Evolutionary conservation across 2,113 vertebrate genomes (phyloP), one percentile per base, ranked within the genome.

Genomic region (Numenius arquata): DNA sequence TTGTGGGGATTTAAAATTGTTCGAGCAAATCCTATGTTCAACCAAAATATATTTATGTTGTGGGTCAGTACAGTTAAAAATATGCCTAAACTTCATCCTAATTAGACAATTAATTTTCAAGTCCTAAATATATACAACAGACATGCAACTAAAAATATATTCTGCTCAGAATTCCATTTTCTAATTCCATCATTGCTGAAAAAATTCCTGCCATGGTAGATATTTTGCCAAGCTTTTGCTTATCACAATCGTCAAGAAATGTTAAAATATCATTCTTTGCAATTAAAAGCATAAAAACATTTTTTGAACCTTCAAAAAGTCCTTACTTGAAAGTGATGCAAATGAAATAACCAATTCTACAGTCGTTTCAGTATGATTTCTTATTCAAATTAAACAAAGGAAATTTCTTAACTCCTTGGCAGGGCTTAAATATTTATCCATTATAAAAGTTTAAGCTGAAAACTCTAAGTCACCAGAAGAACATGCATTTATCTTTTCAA

Each of bases 331-430:
- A 56, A 63, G 86, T 18, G 15, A 58, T 81, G 10, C 4, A 74
- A 88, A 73, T 40, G 0, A 77, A 91, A 58, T 23, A 52, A 50
- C 8, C 12, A 20, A 3, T 67, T 82, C 22, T 40, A 16, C 0
- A 0, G 17, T n/a, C 1, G 58, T 77, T 76, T 89, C 20, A n/a
- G 6, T 48, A 4, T 30, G 15, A 25, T 43, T 70, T 47, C 5
- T 3, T 58, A 12, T 21, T 41, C 6, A 38, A 5, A 3, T 32
- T 61, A 20, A 0, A 16, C 20, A 8, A 58, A 55, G 10, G 0
- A 55, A 47, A 61, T 48, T 62, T 93, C 14, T 55, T 43, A 32
- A 29, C 11, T 53, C 7, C 20, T 47, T 56, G 9, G 2, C 12
- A 72, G 3, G 5, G 3, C 0, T 43, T 76, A 47, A 38, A 29